Conservation (phyloP, 2,113 vertebrate species). For the Dolichallabes microphthalmus region DNA sequence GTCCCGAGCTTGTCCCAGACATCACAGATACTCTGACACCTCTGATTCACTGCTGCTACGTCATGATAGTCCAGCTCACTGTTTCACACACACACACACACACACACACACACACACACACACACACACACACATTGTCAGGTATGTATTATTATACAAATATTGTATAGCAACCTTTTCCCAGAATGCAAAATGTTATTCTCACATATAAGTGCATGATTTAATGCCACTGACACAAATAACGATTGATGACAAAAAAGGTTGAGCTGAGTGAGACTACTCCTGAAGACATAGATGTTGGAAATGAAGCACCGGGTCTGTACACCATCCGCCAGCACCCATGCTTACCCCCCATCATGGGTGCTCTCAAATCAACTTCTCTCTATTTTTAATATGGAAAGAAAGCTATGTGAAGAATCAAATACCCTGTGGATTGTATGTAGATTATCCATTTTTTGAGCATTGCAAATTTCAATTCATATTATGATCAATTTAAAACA, state of each 20-base stretch:
- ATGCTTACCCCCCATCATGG: no score
- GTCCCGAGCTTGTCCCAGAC: conserved; percentile 96
- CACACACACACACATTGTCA: conserved; percentile 50
- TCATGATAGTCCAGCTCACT: conserved; percentile 93
- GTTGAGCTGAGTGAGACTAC: not conserved
- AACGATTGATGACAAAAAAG: not conserved
- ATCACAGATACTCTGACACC: conserved; percentile 97
- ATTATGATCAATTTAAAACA: no score
- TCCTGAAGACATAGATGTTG: no score
- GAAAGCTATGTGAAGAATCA: no score
- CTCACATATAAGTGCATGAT: not conserved
- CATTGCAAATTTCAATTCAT: no score
- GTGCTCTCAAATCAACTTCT: no score
- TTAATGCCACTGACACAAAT: not conserved
- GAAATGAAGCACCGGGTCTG: no score
- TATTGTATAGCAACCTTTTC: not conserved
- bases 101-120: conserved; percentile 45
- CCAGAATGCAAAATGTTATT: not conserved
- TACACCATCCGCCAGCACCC: no score
- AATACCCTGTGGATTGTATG: no score
- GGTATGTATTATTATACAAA: not conserved
- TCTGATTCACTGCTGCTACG: conserved; percentile 89
- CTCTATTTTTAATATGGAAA: no score
- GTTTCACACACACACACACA: conserved; percentile 31
- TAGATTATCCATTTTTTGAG: no score